A percentile compares a stretch with the other conserved stretches of the same genome.
Evolutionary conservation across 2,888 invertebrate genomes (phyloP).

Genomic region (Catocala nupta): DNA sequence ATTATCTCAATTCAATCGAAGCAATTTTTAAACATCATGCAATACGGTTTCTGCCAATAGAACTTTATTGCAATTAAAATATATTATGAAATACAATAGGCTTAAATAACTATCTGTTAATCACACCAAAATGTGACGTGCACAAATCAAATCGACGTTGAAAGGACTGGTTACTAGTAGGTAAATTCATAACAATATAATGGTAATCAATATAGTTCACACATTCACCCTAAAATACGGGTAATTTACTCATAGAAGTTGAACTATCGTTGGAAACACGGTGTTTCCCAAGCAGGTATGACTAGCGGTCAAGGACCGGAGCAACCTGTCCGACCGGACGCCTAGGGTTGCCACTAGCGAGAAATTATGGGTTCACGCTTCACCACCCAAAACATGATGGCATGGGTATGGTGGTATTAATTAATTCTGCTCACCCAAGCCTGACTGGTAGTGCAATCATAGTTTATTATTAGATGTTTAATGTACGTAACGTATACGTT

Average conservation of each 20-base stretch:
- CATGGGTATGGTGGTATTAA: slow-evolving; percentile 28
- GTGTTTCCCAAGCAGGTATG: slow-evolving; percentile 42
- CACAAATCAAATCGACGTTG: too few species aligned
- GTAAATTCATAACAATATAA: too few species aligned
- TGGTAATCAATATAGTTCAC: background rate
- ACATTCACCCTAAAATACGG: slow-evolving; percentile 22
- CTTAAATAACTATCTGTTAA: too few species aligned
- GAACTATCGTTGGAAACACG: slow-evolving; percentile 35
- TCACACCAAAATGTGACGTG: too few species aligned
- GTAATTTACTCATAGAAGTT: slow-evolving; percentile 12
- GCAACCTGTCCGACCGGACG: slow-evolving; percentile 79
- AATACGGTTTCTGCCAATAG: too few species aligned
- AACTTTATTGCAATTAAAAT: too few species aligned
- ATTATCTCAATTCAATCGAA: too few species aligned
- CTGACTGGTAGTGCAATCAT: slow-evolving; percentile 22
- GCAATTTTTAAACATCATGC: too few species aligned
- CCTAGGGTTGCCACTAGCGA: slow-evolving; percentile 69
- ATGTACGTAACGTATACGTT: background rate
- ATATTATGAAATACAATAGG: too few species aligned
- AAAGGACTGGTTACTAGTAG: too few species aligned
- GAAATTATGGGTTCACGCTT: slow-evolving; percentile 62
- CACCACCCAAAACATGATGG: slow-evolving; percentile 38
- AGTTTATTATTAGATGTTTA: slow-evolving; percentile 7
- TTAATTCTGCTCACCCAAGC: slow-evolving; percentile 44
- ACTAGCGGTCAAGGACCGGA: slow-evolving; percentile 73